phyloP scores from a whole-genome alignment of 2,888 invertebrate genomes.

The Synergus itoensis region DNA sequence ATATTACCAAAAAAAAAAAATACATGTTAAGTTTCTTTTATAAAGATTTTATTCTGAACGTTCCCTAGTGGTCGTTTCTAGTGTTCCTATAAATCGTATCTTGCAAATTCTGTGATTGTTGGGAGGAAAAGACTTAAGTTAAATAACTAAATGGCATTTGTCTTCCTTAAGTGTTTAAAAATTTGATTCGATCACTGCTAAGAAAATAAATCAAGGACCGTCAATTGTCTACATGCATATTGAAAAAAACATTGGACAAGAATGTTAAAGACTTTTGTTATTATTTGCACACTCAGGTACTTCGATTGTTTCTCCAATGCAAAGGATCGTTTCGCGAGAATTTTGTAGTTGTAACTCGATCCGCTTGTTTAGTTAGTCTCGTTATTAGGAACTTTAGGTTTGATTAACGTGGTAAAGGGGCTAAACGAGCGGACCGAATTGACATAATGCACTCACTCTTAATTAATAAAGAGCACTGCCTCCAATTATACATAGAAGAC shows the following conservation, averaged over 20 bases:
- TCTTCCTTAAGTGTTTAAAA: constrained; percentile 10
- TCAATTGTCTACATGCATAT: constrained; percentile 14
- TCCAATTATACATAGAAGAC: constrained; percentile 24
- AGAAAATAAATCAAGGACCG: constrained; percentile 26
- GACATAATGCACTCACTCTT: constrained; percentile 31
- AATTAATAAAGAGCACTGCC: constrained; percentile 31
- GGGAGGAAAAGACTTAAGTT: constrained; percentile 23
- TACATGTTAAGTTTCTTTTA: constrained; percentile 27
- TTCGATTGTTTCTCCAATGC: neutral
- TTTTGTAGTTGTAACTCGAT: constrained; percentile 13
- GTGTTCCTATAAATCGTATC: neutral
- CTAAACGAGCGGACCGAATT: constrained; percentile 29
- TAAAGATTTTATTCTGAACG: constrained; percentile 24
- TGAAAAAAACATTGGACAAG: neutral
- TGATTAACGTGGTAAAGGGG: constrained; percentile 23
- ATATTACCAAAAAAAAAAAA: constrained; percentile 1
- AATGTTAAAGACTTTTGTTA: constrained; percentile 8
- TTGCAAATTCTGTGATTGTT: constrained; percentile 16
- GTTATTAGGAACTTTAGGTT: constrained; percentile 26
- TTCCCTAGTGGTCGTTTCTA: constrained; percentile 7
- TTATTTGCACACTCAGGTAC: neutral
- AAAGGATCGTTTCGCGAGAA: constrained; percentile 14
- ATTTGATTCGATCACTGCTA: constrained; percentile 39
- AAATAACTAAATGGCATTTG: constrained; percentile 18
- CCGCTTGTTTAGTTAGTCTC: constrained; percentile 29